phyloP scores from a whole-genome alignment of 53 echinoderm and acorn worm species.

The Holothuria leucospilota region DNA sequence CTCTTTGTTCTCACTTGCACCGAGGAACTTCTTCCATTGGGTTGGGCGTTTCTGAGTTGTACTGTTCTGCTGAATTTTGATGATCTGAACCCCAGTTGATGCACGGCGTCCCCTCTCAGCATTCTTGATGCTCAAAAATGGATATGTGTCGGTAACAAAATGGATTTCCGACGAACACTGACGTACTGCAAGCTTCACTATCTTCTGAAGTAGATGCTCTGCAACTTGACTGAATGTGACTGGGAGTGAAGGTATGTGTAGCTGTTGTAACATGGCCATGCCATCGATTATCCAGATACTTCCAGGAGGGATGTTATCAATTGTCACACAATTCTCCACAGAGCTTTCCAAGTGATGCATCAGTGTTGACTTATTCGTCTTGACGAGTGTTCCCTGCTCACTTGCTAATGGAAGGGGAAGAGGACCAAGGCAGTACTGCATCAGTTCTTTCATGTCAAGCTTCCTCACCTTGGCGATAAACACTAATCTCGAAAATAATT shows the following conservation, averaged over 20 bases:
- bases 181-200: conserved; percentile 19
- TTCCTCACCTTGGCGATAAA: no score
- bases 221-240: conserved; percentile 17
- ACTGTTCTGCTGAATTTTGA: background rate
- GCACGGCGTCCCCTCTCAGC: conserved; percentile 58
- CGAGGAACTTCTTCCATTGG: conserved; percentile 59
- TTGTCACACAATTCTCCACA: background rate
- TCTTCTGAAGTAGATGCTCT: conserved; percentile 14
- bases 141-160: conserved; percentile 70
- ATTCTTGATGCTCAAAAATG: conserved; percentile 49
- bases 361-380: conserved; percentile 62
- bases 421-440: no score
- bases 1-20: conserved; percentile 43
- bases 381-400: no score
- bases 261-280: conserved; percentile 64
- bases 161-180: conserved; percentile 29
- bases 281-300: conserved; percentile 71
- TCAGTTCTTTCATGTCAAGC: no score
- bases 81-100: conserved; percentile 32
- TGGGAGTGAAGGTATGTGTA: conserved; percentile 8
- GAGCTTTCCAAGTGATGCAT: conserved; percentile 50
- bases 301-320: background rate
- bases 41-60: conserved; percentile 31
- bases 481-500: no score
- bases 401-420: no score